These are phyloP conservation scores for Muscicapa adusta DNA, from an alignment of 2,113 vertebrate species.

Conservation along the genomic window DNA sequence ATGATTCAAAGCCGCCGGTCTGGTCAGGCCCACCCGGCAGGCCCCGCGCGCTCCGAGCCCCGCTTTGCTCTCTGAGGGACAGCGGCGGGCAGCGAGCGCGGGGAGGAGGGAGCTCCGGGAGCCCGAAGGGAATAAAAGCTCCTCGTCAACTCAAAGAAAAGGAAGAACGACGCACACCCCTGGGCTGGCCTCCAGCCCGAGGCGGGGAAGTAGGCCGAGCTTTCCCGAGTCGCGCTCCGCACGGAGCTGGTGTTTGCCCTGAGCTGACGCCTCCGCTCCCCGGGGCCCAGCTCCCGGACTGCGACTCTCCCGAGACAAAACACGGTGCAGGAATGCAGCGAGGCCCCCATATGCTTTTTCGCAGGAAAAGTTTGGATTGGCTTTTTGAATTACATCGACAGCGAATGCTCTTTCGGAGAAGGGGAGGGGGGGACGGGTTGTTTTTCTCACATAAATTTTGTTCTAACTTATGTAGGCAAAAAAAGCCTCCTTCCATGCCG, in stretches of 20 bases:
- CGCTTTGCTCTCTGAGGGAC: background rate
- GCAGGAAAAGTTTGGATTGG: background rate
- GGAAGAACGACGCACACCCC: background rate
- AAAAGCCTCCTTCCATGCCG: background rate
- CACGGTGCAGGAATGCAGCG: rapidly evolving
- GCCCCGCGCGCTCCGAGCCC: background rate
- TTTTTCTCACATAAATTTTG: background rate
- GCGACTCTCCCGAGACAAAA: background rate
- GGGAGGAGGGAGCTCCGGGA: background rate
- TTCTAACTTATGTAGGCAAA: background rate
- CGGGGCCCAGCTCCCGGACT: background rate
- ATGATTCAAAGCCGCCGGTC: background rate
- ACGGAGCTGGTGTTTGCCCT: background rate
- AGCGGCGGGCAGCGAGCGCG: background rate
- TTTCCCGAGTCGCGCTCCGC: background rate
- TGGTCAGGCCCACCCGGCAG: too few relatives aligned
- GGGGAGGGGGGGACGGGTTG: background rate
- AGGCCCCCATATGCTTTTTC: rapidly evolving
- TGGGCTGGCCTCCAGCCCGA: background rate
- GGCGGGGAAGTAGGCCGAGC: background rate
- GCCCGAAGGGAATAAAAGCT: background rate
- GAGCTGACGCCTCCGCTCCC: background rate
- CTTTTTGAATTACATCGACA: background rate
- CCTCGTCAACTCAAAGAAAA: background rate
- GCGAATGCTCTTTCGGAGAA: background rate